phyloP scores from a whole-genome alignment of 2,113 vertebrate species.

The Bubo scandiacus region DNA sequence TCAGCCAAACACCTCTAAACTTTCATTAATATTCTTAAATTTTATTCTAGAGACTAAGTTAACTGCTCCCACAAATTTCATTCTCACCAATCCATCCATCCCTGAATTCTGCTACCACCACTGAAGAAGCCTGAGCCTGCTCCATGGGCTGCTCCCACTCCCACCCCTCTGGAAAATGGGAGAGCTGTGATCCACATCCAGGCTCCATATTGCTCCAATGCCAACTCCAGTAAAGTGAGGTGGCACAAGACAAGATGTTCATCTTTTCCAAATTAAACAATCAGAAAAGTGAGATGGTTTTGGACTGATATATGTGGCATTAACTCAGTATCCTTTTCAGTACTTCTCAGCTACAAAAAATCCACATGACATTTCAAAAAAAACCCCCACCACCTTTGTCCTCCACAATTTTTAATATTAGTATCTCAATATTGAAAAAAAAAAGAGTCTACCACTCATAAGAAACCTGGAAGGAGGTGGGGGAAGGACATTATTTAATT shows the following conservation, averaged over 20 bases:
- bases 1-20: background rate
- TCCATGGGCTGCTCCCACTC: background rate
- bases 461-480: background rate
- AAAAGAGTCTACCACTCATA: background rate
- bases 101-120: background rate
- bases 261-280: background rate
- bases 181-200: background rate
- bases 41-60: background rate
- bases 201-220: background rate
- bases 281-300: background rate
- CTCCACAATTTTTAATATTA: background rate
- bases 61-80: background rate
- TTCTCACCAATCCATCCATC: background rate
- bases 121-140: background rate
- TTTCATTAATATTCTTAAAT: background rate
- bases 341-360: background rate
- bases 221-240: background rate
- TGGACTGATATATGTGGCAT: background rate
- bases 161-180: fast-evolving
- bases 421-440: background rate
- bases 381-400: background rate
- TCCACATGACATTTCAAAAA: background rate
- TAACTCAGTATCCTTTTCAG: background rate
- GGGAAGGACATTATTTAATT: background rate
- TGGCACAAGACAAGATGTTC: background rate